Evolutionary conservation across 2,797 vertebrate species (phyloP).

Genomic region (Hydrophis major): DNA sequence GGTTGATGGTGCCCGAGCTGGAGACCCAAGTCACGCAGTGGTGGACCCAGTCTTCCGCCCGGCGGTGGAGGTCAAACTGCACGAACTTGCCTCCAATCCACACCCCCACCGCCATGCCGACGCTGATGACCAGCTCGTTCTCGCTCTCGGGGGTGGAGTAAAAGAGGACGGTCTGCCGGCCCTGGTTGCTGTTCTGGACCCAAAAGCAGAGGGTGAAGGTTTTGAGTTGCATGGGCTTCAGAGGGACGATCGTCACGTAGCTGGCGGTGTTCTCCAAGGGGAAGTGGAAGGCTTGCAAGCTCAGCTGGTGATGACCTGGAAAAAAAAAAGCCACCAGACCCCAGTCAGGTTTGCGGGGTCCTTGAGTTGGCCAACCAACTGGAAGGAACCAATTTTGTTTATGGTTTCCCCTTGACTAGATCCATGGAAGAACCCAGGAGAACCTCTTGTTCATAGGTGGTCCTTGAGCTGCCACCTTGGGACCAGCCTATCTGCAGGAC

Average conservation of each 20-base stretch:
- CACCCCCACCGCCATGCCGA: slow-evolving; percentile 72
- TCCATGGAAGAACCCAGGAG: not conserved
- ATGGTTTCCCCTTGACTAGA: not conserved
- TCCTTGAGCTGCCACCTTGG: not conserved
- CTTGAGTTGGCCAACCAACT: not conserved
- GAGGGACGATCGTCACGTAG: slow-evolving; percentile 69
- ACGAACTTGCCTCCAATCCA: slow-evolving; percentile 78
- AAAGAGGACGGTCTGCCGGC: slow-evolving; percentile 75
- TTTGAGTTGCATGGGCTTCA: slow-evolving; percentile 64
- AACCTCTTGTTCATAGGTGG: not conserved
- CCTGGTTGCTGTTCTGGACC: slow-evolving; percentile 47
- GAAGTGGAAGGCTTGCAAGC: slow-evolving; percentile 79
- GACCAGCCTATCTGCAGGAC: too few relatives aligned
- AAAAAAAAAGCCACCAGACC: slow-evolving; percentile 1
- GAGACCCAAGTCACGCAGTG: slow-evolving; percentile 78
- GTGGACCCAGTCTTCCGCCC: slow-evolving; percentile 73
- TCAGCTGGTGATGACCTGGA: slow-evolving; percentile 23
- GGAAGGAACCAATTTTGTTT: not conserved
- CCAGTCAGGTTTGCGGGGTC: not conserved
- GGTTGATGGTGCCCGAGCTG: slow-evolving; percentile 23
- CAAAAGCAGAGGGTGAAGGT: slow-evolving; percentile 81
- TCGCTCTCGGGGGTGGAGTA: slow-evolving; percentile 73
- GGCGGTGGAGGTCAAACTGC: slow-evolving; percentile 72
- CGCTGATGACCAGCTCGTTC: slow-evolving; percentile 75
- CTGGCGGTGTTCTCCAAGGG: slow-evolving; percentile 66